phyloP scores from a whole-genome alignment of 2,888 invertebrate genomes.

The Tenthredo notha region DNA sequence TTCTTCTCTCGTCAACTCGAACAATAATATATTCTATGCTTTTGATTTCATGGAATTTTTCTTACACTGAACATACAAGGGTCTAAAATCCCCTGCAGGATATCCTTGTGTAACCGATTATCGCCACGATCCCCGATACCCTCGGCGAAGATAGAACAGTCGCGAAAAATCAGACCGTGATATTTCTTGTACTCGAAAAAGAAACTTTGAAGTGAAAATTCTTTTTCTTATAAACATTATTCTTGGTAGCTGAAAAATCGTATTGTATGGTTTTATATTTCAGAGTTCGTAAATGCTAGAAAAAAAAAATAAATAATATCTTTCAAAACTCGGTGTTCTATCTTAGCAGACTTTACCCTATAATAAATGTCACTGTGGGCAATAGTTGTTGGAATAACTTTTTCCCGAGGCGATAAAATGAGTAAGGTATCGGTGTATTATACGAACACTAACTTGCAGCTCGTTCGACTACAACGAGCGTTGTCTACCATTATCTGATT shows the following conservation, averaged over 20 bases:
- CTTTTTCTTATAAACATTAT: neutral
- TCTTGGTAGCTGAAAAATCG: neutral
- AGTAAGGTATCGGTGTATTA: constrained; percentile 22
- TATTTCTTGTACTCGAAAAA: neutral
- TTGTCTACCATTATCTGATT: constrained; percentile 67
- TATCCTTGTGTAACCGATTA: neutral
- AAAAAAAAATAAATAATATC: neutral
- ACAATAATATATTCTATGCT: constrained; percentile 37
- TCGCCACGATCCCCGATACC: neutral
- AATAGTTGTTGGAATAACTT: constrained; percentile 8
- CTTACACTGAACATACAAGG: neutral
- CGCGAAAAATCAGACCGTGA: too few relatives aligned
- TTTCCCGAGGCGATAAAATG: constrained; percentile 14
- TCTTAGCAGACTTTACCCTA: neutral
- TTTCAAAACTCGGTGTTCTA: neutral
- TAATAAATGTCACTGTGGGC: neutral
- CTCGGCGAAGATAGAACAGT: neutral
- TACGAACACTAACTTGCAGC: constrained; percentile 30
- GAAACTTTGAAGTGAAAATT: neutral
- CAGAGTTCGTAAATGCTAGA: neutral
- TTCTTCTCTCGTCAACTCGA: constrained; percentile 35
- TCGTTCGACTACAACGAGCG: constrained; percentile 43
- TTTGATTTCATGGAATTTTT: constrained; percentile 29
- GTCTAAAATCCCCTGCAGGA: neutral
- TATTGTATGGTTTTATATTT: neutral